phyloP scores from a whole-genome alignment of 1,140 invertebrate species.

The Medauroidea extradentata region DNA sequence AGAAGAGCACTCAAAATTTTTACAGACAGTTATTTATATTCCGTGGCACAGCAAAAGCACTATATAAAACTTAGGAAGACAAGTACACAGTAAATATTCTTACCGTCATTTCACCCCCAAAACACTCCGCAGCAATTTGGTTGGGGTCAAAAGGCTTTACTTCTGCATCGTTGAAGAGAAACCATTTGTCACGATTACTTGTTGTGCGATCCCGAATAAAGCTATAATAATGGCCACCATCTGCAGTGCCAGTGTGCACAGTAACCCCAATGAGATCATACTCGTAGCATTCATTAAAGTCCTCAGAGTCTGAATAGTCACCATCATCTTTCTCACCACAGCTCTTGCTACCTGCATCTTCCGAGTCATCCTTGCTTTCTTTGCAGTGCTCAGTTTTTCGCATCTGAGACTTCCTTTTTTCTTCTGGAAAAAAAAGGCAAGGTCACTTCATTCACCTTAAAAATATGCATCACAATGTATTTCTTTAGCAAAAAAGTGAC shows the following conservation, averaged over 20 bases:
- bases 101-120: slow-evolving; percentile 94
- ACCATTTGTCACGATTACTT: slow-evolving; percentile 79
- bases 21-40: too few relatives aligned
- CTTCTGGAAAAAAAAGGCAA: slow-evolving; percentile 45
- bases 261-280: slow-evolving; percentile 95
- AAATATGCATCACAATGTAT: too few relatives aligned
- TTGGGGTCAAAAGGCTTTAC: slow-evolving; percentile 93
- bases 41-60: too few relatives aligned
- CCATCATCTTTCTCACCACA: slow-evolving; percentile 31
- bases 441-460: too few relatives aligned
- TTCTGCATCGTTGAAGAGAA: slow-evolving; percentile 93
- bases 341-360: slow-evolving; percentile 41
- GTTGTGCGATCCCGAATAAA: slow-evolving; percentile 76
- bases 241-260: slow-evolving; percentile 93
- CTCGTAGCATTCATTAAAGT: slow-evolving; percentile 59
- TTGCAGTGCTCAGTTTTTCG: slow-evolving; percentile 44
- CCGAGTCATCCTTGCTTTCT: slow-evolving; percentile 40
- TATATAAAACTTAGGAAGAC: too few relatives aligned
- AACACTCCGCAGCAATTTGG: slow-evolving; percentile 91
- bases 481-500: too few relatives aligned
- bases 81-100: too few relatives aligned
- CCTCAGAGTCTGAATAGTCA: slow-evolving; percentile 20
- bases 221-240: slow-evolving; percentile 95
- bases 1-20: too few relatives aligned
- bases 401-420: slow-evolving; percentile 44